Base-by-base conservation (phyloP, 2,113 vertebrate species). In the Forbesichthys papilliferus region DNA sequence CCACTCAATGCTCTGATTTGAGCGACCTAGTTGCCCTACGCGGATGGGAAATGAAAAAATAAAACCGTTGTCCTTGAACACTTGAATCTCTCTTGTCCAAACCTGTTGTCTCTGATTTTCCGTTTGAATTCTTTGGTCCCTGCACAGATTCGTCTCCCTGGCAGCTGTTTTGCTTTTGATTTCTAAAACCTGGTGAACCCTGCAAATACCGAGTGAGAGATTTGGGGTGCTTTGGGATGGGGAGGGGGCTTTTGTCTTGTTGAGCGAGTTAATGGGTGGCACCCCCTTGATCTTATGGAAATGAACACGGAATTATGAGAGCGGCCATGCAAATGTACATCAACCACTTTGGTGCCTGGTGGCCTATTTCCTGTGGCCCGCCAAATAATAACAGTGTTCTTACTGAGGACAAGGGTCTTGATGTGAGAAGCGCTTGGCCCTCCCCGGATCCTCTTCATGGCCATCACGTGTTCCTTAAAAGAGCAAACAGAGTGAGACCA, bases 341-440 rank as follows among this genome's bases (percentile, higher is more conserved):
- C 85, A 90, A 83, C 86, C 90, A 91, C 90, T 90, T 87, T 89
- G 86, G 87, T 86, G 86, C 87, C 88, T 91, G 90, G 86, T 91
- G 88, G 90, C 86, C 85, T 80, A 89, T 91, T 91, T 89, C 84
- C 87, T 86, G 87, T 86, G 85, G 87, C 84, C 85, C 64, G 82
- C 66, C 84, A 87, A 88, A 91, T 88, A 89, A 90, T 77, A 85
- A 89, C 81, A 91, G 83, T 77, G 88, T 88, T 88, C 86, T 89
- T 89, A 91, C 88, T 87, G 48, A 63, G 82, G 85, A 83, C 87
- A 88, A 90, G 90, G 88, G 88, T 89, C 88, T 91, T 90, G 90
- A 91, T 89, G 88, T 87, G 89, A 90, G 83, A 84, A 90, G 90
- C 77, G 72, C 85, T 87, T 88, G 86, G 84, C 84, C 87, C 88